Percentiles rank a stretch among this genome's conserved stretches.
Conservation (phyloP, 2,888 invertebrate genomes). For the Hymenopus coronatus region DNA sequence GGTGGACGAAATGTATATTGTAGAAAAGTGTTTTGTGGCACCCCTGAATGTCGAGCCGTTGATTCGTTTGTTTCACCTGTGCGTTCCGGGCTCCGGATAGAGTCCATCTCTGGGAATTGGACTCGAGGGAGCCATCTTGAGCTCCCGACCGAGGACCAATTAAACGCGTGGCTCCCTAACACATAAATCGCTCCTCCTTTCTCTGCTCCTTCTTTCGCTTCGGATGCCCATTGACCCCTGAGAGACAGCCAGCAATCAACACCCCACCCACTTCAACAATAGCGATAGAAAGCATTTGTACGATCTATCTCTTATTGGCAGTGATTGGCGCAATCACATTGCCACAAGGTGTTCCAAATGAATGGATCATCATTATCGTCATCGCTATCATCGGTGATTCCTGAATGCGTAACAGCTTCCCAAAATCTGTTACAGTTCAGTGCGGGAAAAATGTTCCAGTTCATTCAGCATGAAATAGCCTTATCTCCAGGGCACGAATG, state of each 20-base stretch:
- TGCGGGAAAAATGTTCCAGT: too few species aligned
- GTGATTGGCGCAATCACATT: neutral
- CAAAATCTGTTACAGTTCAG: too few species aligned
- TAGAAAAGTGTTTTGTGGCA: neutral
- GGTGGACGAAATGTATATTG: neutral
- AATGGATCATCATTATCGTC: neutral
- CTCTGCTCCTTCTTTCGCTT: neutral
- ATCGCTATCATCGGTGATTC: too few species aligned
- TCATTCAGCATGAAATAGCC: too few species aligned
- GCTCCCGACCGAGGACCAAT: slow-evolving; percentile 29
- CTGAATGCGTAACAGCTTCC: too few species aligned
- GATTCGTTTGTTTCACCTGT: neutral
- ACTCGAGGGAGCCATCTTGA: slow-evolving; percentile 29
- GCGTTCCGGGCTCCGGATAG: neutral
- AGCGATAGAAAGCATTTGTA: neutral
- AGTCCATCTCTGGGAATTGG: slow-evolving; percentile 32
- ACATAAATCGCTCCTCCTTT: slow-evolving; percentile 24
- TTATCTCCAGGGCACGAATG: too few species aligned
- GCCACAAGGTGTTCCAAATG: neutral
- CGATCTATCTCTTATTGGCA: neutral
- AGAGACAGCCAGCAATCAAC: neutral
- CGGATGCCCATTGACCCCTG: neutral
- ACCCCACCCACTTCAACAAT: neutral
- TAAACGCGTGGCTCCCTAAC: slow-evolving; percentile 28
- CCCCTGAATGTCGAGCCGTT: neutral